These are phyloP conservation scores for Lophius americanus DNA, from an alignment of 2,797 vertebrate species.

Conservation along the genomic window DNA sequence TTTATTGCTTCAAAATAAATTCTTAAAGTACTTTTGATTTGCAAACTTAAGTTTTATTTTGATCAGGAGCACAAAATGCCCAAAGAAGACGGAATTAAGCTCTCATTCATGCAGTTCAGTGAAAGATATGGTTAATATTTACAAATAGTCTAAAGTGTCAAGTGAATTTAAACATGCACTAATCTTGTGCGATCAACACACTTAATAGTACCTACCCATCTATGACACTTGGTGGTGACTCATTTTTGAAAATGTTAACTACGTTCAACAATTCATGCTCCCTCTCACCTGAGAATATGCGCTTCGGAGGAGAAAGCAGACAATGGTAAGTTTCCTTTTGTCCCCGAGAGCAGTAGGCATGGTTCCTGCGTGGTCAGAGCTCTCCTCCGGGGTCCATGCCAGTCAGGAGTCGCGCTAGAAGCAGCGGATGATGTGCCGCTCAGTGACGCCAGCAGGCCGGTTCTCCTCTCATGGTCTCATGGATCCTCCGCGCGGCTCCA, in stretches of 20 bases:
- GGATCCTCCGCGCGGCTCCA: slow-evolving; percentile 34
- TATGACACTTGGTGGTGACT: too few species aligned
- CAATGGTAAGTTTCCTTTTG: slow-evolving; percentile 78
- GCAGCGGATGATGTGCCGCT: slow-evolving; percentile 35
- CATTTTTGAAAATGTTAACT: neutral
- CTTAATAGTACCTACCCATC: neutral
- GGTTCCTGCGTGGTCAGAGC: slow-evolving; percentile 72
- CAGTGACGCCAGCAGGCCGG: slow-evolving; percentile 29
- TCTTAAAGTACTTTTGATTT: neutral
- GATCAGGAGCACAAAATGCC: neutral
- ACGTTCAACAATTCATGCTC: neutral
- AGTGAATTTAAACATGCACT: neutral
- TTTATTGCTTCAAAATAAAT: neutral
- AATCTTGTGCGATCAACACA: neutral
- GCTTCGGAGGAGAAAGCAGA: slow-evolving; percentile 75
- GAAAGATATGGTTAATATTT: neutral
- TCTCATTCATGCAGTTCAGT: neutral
- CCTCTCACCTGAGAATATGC: slow-evolving; percentile 78
- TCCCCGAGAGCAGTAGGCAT: slow-evolving; percentile 78
- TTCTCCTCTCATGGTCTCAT: slow-evolving; percentile 28
- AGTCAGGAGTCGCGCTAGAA: slow-evolving; percentile 38
- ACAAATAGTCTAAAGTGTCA: neutral
- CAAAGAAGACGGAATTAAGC: neutral
- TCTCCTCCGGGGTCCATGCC: slow-evolving; percentile 73
- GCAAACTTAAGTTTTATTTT: neutral